Evolutionary conservation across 2,888 invertebrate species (phyloP).

Genomic region (Caenorhabditis angaria): DNA sequence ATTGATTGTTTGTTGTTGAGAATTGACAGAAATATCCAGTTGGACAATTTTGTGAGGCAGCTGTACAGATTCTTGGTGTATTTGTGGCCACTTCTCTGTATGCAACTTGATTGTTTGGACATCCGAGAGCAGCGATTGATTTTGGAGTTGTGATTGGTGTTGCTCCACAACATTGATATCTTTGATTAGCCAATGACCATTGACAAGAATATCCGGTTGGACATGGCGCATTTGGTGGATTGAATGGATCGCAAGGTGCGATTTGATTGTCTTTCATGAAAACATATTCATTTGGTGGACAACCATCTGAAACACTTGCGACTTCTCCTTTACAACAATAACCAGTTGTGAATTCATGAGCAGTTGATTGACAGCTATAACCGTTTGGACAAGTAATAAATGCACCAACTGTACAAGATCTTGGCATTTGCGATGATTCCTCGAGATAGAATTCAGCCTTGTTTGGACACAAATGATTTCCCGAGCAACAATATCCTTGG

Average conservation of each 20-base stretch:
- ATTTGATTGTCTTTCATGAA: conserved; percentile 71
- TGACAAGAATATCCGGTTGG: conserved; percentile 69
- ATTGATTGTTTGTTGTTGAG: conserved; percentile 65
- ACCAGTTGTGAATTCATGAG: conserved; percentile 67
- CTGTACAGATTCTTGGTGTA: conserved; percentile 65
- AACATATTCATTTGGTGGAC: conserved; percentile 71
- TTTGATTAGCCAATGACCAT: conserved; percentile 70
- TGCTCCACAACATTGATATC: conserved; percentile 69
- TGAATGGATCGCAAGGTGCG: conserved; percentile 70
- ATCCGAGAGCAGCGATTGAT: conserved; percentile 67
- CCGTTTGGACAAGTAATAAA: conserved; percentile 71
- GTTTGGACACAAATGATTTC: conserved; percentile 67
- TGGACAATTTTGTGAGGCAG: conserved; percentile 67
- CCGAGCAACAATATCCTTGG: conserved; percentile 71
- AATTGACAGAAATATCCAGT: conserved; percentile 70
- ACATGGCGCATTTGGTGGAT: conserved; percentile 63
- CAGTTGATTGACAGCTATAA: conserved; percentile 62
- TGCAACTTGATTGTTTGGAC: conserved; percentile 70
- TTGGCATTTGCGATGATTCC: conserved; percentile 67
- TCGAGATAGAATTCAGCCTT: conserved; percentile 71
- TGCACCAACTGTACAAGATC: conserved; percentile 70
- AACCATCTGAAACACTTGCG: conserved; percentile 66
- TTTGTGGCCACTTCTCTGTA: conserved; percentile 61
- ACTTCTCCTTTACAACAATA: conserved; percentile 70
- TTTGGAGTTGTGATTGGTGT: conserved; percentile 69